Conservation (phyloP, 2,797 vertebrate species). For the Sebastes cheni region DNA sequence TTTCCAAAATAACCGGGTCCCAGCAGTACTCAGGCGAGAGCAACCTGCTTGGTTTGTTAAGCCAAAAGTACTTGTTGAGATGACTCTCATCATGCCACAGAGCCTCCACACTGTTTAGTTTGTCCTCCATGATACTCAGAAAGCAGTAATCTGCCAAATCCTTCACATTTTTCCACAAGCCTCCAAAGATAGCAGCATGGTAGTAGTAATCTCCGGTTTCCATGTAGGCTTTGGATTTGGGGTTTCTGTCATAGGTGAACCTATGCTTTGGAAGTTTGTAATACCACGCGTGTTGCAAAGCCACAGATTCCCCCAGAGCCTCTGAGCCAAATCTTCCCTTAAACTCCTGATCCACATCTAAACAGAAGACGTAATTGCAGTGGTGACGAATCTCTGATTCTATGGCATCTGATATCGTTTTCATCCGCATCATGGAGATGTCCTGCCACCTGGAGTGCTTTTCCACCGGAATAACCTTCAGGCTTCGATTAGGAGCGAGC, state of each 20-base stretch:
- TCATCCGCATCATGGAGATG: constrained; percentile 60
- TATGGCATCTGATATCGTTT: constrained; percentile 71
- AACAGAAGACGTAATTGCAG: no score
- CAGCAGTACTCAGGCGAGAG: constrained; percentile 79
- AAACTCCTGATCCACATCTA: no score
- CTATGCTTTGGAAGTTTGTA: no score
- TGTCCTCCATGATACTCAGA: constrained; percentile 65
- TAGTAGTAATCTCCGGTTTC: no score
- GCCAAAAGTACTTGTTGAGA: constrained; percentile 14
- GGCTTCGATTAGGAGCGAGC: not conserved
- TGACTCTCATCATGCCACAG: constrained; percentile 80
- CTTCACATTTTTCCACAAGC: no score
- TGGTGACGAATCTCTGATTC: constrained; percentile 58
- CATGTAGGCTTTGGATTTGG: no score
- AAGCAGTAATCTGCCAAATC: constrained; percentile 35
- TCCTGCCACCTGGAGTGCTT: constrained; percentile 57
- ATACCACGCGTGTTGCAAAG: no score
- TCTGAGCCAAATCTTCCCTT: no score
- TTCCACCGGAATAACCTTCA: constrained; percentile 23
- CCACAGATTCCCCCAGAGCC: no score
- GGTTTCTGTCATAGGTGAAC: no score
- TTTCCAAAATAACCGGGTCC: constrained; percentile 9
- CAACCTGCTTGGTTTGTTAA: constrained; percentile 66
- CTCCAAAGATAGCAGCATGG: no score
- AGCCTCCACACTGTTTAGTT: constrained; percentile 64